These are phyloP conservation scores for Mesocricetus auratus DNA, from an alignment of 2,113 vertebrate species.

Conservation along the genomic window DNA sequence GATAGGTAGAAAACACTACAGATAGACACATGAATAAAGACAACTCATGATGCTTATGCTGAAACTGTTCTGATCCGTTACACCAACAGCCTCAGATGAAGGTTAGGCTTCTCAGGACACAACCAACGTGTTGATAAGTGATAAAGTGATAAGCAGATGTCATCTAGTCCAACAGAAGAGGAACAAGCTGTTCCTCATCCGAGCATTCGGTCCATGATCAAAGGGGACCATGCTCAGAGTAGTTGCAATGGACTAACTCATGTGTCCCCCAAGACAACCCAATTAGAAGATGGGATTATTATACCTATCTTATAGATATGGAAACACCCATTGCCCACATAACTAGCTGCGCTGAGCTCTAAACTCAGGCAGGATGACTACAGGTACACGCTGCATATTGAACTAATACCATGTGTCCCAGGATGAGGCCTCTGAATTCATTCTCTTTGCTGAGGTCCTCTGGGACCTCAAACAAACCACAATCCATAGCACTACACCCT, in stretches of 20 bases:
- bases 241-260: neutral
- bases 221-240: too few relatives aligned
- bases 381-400: neutral
- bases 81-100: neutral
- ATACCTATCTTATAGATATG: neutral
- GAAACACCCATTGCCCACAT: neutral
- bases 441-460: neutral
- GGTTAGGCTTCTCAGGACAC: neutral
- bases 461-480: neutral
- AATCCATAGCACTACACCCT: neutral
- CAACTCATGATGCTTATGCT: neutral
- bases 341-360: neutral
- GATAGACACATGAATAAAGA: neutral
- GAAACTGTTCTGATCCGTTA: neutral
- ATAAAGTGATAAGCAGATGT: neutral
- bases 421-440: neutral
- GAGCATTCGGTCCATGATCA: neutral
- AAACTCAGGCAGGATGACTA: neutral
- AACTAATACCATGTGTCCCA: neutral
- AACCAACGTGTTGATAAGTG: neutral
- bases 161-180: neutral
- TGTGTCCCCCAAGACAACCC: neutral
- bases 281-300: neutral
- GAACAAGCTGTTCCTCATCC: neutral
- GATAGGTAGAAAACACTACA: slow-evolving; percentile 28